Percentiles rank a stretch among this genome's conserved stretches.
These are phyloP conservation scores for Cossypha polioptera DNA, from an alignment of 2,797 vertebrate genomes.

Conservation along the genomic window DNA sequence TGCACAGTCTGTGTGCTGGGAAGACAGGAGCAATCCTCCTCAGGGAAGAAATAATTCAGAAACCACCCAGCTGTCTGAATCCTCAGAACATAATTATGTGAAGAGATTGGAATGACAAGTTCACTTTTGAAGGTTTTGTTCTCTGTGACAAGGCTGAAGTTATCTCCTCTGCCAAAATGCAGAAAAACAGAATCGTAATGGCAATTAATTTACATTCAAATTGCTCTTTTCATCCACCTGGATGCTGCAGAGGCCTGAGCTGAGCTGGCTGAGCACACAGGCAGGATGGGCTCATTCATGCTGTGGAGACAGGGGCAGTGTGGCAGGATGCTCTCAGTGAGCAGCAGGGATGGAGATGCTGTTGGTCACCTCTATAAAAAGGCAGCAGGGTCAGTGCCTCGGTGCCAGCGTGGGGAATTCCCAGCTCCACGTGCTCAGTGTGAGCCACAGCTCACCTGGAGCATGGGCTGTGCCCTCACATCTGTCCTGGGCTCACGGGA, in stretches of 20 bases:
- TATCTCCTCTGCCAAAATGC: conserved; percentile 58
- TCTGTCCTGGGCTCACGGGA: neutral
- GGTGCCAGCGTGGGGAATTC: too few species aligned
- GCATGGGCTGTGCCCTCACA: neutral
- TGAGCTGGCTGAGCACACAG: neutral
- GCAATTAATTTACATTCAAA: conserved; percentile 66
- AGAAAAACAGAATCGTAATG: conserved; percentile 63
- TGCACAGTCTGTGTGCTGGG: neutral
- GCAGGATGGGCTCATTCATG: neutral
- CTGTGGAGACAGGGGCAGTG: neutral
- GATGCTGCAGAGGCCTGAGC: conserved; percentile 11
- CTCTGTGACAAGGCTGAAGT: conserved; percentile 62
- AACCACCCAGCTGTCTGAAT: conserved; percentile 34
- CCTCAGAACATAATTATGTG: conserved; percentile 43
- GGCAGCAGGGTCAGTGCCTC: neutral
- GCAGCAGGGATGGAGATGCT: neutral
- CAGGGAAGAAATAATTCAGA: neutral
- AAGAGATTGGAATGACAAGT: conserved; percentile 60
- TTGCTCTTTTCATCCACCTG: conserved; percentile 33
- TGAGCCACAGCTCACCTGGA: too few species aligned
- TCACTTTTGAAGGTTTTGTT: conserved; percentile 68
- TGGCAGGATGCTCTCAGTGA: neutral
- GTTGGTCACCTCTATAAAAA: neutral
- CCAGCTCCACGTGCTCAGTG: neutral
- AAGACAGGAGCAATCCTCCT: neutral